Evolutionary conservation across 2,797 vertebrate species (phyloP).

Genomic region (Columba guinea): DNA sequence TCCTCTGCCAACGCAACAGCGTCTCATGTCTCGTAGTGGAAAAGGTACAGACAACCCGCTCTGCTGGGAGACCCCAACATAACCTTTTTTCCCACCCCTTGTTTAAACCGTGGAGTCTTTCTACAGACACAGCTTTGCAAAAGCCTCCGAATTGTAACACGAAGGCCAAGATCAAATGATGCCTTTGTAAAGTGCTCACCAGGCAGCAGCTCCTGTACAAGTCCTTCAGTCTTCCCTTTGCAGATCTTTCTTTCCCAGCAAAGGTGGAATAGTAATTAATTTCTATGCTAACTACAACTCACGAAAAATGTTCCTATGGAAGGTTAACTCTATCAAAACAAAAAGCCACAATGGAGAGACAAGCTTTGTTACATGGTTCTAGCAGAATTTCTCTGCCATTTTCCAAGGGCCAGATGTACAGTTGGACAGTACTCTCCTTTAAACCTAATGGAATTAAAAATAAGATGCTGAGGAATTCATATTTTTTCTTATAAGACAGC

Average conservation of each 20-base stretch:
- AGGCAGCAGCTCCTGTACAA: background rate
- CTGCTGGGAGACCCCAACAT: background rate
- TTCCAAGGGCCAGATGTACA: constrained; percentile 28
- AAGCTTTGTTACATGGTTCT: background rate
- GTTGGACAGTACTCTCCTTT: background rate
- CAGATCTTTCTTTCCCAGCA: background rate
- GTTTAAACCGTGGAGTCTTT: background rate
- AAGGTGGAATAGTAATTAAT: background rate
- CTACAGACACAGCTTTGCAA: background rate
- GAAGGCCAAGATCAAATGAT: background rate
- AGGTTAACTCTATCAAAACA: constrained; percentile 14
- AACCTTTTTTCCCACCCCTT: rapidly evolving
- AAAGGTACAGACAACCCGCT: background rate
- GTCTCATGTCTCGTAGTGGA: background rate
- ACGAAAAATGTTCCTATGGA: background rate
- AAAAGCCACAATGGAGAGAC: constrained; percentile 1
- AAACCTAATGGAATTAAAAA: constrained; percentile 16
- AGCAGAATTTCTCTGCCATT: constrained; percentile 41
- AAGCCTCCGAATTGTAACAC: background rate
- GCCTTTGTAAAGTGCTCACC: background rate
- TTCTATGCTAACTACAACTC: background rate
- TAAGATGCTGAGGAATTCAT: constrained; percentile 15
- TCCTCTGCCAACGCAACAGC: background rate
- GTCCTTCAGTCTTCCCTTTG: background rate
- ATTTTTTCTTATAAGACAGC: constrained; percentile 1